Percentiles rank a stretch among this genome's conserved stretches.
Conservation (phyloP, 2,888 invertebrate species). For the Stenichneumon culpator region DNA sequence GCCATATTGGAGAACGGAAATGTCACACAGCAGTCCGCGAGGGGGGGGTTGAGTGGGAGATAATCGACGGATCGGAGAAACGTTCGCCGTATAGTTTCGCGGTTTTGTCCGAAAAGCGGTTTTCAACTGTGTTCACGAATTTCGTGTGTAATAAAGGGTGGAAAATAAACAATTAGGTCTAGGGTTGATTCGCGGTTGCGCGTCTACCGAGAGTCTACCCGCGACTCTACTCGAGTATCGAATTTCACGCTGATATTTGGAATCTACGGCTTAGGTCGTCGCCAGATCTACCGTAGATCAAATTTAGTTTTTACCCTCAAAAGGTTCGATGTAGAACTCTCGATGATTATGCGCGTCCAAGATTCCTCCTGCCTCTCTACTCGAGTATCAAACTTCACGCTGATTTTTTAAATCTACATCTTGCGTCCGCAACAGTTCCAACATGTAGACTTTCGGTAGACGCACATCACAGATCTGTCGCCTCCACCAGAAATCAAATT, state of each 20-base stretch:
- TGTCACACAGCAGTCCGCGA: conserved; percentile 40
- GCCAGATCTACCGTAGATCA: too few relatives aligned
- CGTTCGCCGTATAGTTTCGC: conserved; percentile 35
- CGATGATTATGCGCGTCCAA: too few relatives aligned
- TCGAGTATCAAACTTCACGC: too few relatives aligned
- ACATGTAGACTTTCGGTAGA: too few relatives aligned
- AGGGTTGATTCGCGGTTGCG: not conserved
- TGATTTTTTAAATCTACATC: too few relatives aligned
- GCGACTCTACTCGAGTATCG: not conserved
- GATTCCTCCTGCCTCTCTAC: too few relatives aligned
- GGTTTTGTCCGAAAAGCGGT: conserved; percentile 45
- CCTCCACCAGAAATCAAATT: not conserved
- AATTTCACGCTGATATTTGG: not conserved
- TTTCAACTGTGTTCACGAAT: conserved; percentile 27
- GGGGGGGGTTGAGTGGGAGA: conserved; percentile 22
- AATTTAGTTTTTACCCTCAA: too few relatives aligned
- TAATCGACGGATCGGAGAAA: conserved; percentile 32
- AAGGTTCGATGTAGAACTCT: too few relatives aligned
- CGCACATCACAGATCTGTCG: too few relatives aligned
- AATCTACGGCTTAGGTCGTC: not conserved
- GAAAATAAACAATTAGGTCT: not conserved
- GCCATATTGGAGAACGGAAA: conserved; percentile 57
- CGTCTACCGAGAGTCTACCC: not conserved
- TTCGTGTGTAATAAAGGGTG: conserved; percentile 42
- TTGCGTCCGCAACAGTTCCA: too few relatives aligned